Evolutionary conservation across 2,113 vertebrate genomes (phyloP).

Genomic region (Maccullochella peelii): DNA sequence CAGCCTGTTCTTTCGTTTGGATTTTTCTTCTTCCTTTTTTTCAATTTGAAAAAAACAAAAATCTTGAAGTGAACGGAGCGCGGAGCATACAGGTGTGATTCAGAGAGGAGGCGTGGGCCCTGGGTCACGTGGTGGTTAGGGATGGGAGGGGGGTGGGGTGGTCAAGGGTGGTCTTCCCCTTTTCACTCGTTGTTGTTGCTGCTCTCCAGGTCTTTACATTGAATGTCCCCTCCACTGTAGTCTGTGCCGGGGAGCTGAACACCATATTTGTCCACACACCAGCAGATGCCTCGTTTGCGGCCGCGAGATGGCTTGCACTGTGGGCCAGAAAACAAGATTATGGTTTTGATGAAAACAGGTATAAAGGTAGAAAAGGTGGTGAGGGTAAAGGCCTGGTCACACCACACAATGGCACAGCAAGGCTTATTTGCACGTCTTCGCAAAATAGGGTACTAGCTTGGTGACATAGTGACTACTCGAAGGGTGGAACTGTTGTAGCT

Average conservation of each 20-base stretch:
- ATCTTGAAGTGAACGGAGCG: slow-evolving; percentile 80
- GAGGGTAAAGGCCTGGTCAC: background rate
- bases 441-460: background rate
- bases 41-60: slow-evolving; percentile 52
- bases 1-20: slow-evolving; percentile 71
- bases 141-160: slow-evolving; percentile 34
- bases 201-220: slow-evolving; percentile 96
- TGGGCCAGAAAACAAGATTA: slow-evolving; percentile 7
- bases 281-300: slow-evolving; percentile 96
- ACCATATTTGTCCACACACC: slow-evolving; percentile 99
- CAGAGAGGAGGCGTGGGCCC: slow-evolving; percentile 84
- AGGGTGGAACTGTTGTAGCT: background rate
- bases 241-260: slow-evolving; percentile 95
- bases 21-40: slow-evolving; percentile 52
- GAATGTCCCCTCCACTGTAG: slow-evolving; percentile 93
- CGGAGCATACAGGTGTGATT: slow-evolving; percentile 79
- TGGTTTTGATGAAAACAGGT: slow-evolving; percentile 10
- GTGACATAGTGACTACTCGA: background rate
- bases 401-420: background rate
- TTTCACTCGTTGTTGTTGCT: slow-evolving; percentile 94
- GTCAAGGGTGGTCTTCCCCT: slow-evolving; percentile 45
- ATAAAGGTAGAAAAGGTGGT: background rate
- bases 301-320: slow-evolving; percentile 99
- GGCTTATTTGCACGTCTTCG: background rate
- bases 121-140: slow-evolving; percentile 78